A percentile compares a stretch with the other conserved stretches of the same genome.
Conservation (phyloP, 1,140 invertebrate genomes). For the Chionoecetes opilio region DNA sequence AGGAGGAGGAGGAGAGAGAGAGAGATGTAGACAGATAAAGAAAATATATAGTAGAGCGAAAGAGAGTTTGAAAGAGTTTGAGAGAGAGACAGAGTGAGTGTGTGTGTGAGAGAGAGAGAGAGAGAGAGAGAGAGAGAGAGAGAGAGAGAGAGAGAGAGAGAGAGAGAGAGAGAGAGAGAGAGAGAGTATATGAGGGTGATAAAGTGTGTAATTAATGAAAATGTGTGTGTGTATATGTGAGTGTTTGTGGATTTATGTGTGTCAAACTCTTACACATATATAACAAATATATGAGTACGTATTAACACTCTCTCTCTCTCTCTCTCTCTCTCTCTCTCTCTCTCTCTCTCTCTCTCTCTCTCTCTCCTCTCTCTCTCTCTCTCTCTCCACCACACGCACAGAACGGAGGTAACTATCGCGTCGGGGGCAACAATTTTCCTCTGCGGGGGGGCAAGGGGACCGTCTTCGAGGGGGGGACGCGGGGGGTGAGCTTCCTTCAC, state of each 20-base stretch:
- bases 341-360: background rate
- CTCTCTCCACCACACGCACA: background rate
- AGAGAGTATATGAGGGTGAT: no score
- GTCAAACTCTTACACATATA: no score
- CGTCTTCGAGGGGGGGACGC: conserved; percentile 85
- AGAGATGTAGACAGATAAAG: no score
- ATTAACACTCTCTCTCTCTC: background rate
- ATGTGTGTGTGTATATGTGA: no score
- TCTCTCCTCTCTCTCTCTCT: background rate
- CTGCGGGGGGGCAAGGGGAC: conserved; percentile 84
- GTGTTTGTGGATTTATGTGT: no score
- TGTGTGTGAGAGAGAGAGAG: no score
- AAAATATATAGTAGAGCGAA: no score
- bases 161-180: no score
- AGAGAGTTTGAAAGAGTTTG: background rate
- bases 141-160: no score
- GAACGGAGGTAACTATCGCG: conserved; percentile 65
- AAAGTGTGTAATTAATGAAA: no score
- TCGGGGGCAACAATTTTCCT: conserved; percentile 83
- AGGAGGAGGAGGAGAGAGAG: background rate
- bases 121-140: no score
- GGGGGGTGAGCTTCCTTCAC: conserved; percentile 83
- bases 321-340: conserved; percentile 23
- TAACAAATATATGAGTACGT: no score
- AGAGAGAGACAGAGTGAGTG: background rate